phyloP scores from a whole-genome alignment of 2,797 vertebrate species.

The Scomberomorus guttatus region DNA sequence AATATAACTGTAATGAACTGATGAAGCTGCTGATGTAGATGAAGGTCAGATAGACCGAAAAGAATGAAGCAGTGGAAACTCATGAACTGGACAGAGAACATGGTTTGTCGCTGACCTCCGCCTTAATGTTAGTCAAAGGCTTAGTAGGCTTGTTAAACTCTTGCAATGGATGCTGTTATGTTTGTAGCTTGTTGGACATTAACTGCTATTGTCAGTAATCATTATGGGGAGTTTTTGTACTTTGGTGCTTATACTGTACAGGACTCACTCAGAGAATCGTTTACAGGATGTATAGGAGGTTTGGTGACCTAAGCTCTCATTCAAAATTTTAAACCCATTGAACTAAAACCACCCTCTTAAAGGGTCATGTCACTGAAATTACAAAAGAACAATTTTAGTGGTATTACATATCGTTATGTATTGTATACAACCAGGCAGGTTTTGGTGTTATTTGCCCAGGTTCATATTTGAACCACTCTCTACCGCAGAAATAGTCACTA shows the following conservation, averaged over 20 bases:
- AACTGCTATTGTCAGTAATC: constrained; percentile 64
- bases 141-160: constrained; percentile 53
- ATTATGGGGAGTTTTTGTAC: constrained; percentile 53
- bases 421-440: too few species aligned
- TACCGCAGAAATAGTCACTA: too few species aligned
- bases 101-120: constrained; percentile 1
- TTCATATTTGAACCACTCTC: too few species aligned
- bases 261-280: constrained; percentile 13
- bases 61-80: constrained; percentile 13
- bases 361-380: background rate
- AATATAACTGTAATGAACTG: too few species aligned
- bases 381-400: too few species aligned
- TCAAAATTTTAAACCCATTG: background rate
- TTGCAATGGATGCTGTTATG: constrained; percentile 36
- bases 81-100: background rate
- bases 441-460: too few species aligned
- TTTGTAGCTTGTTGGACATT: constrained; percentile 70
- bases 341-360: background rate
- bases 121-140: constrained; percentile 16
- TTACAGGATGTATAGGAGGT: constrained; percentile 24
- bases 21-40: background rate
- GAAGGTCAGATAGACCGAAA: background rate
- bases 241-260: constrained; percentile 2
- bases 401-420: too few species aligned
- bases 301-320: background rate